phyloP scores from a whole-genome alignment of 2,113 vertebrate species.

The Cisticola juncidis region DNA sequence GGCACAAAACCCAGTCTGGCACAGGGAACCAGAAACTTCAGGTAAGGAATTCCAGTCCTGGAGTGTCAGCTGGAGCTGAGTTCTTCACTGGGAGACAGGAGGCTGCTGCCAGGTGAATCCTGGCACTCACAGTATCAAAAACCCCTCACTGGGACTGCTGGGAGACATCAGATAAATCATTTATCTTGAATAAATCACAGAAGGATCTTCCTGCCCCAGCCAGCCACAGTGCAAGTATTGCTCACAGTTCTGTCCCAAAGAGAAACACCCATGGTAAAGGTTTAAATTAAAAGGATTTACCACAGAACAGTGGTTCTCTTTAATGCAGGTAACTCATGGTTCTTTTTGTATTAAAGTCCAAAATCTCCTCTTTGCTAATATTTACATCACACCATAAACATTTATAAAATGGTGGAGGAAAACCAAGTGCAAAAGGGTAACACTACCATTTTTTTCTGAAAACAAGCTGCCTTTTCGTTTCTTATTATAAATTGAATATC shows the following conservation, averaged over 20 bases:
- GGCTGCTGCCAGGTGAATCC: background rate
- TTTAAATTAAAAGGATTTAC: background rate
- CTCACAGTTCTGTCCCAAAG: background rate
- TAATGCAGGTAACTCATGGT: background rate
- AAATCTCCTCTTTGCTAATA: conserved; percentile 16
- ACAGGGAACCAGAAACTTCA: background rate
- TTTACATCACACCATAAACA: conserved; percentile 60
- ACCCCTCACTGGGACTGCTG: background rate
- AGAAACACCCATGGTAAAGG: background rate
- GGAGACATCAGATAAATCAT: background rate
- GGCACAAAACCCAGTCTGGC: background rate
- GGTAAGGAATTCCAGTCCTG: background rate
- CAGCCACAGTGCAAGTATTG: background rate
- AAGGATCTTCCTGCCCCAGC: background rate
- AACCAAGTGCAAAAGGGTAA: conserved; percentile 63
- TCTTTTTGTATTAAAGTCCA: conserved; percentile 36
- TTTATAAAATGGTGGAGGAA: conserved; percentile 63
- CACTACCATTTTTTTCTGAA: conserved; percentile 50
- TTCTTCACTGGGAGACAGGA: background rate
- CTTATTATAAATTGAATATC: conserved; percentile 69
- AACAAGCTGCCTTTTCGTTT: conserved; percentile 68
- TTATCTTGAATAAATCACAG: background rate
- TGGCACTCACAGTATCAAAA: background rate
- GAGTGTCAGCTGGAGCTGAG: background rate
- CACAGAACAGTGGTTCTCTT: background rate